These are phyloP conservation scores for Lasaia peninsularis DNA, from an alignment of 1,140 invertebrate genomes.

Conservation along the genomic window DNA sequence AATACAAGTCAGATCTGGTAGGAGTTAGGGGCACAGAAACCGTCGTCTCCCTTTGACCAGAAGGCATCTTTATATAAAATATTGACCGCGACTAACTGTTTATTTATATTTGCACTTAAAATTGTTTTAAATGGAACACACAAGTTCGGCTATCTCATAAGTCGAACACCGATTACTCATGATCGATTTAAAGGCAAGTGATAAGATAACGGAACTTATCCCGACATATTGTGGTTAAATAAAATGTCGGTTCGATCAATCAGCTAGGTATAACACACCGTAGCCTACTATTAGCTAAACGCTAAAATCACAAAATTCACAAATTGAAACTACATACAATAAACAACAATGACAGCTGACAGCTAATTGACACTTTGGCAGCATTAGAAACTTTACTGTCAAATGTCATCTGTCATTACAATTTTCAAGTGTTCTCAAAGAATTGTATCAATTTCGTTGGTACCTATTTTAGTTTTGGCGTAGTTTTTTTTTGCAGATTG, in stretches of 20 bases:
- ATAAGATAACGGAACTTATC: conserved; percentile 50
- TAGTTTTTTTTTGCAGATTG: too few species aligned
- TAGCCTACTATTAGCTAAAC: not conserved
- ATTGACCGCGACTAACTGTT: conserved; percentile 28
- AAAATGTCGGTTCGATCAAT: not conserved
- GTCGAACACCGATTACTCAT: conserved; percentile 33
- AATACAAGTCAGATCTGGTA: conserved; percentile 66
- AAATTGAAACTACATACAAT: too few species aligned
- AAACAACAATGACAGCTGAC: too few species aligned
- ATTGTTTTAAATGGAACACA: conserved; percentile 3
- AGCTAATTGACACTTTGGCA: too few species aligned
- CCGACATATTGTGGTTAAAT: conserved; percentile 1
- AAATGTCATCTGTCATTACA: too few species aligned
- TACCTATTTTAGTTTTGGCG: too few species aligned
- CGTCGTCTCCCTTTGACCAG: conserved; percentile 51
- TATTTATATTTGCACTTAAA: conserved; percentile 18
- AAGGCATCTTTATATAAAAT: conserved; percentile 56
- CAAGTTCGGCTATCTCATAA: conserved; percentile 23
- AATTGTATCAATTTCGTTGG: too few species aligned
- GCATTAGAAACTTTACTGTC: too few species aligned
- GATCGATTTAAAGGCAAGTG: conserved; percentile 44
- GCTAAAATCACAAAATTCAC: too few species aligned
- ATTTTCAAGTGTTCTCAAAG: too few species aligned
- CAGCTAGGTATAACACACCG: not conserved
- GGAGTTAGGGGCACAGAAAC: conserved; percentile 66